Conservation (phyloP, 2,113 vertebrate genomes). For the Megaptera novaeangliae region DNA sequence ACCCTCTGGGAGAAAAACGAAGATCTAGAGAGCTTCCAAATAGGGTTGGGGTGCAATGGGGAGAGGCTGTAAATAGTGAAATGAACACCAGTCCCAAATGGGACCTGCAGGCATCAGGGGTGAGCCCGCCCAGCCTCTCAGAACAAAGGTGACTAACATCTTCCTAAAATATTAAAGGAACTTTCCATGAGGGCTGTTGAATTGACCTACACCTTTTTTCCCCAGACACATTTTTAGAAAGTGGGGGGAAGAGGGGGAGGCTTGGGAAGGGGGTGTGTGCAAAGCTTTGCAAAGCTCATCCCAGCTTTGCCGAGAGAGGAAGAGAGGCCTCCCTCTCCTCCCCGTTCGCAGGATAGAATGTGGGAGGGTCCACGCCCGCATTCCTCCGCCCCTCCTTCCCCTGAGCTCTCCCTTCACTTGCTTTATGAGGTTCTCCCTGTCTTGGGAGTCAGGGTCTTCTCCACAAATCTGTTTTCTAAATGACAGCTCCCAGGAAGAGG, state of each 20-base stretch:
- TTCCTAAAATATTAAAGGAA: slow-evolving; percentile 53
- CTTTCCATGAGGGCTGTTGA: slow-evolving; percentile 39
- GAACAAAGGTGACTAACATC: slow-evolving; percentile 30
- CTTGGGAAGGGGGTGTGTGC: not conserved
- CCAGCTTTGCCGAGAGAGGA: not conserved
- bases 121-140: not conserved
- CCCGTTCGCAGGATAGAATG: not conserved
- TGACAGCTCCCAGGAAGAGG: not conserved
- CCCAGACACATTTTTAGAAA: not conserved
- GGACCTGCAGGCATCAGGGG: not conserved
- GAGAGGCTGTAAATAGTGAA: not conserved
- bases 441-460: not conserved
- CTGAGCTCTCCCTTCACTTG: not conserved
- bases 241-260: too few relatives aligned
- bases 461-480: not conserved
- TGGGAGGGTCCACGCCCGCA: not conserved
- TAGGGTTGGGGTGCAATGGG: not conserved
- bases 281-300: not conserved
- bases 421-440: not conserved
- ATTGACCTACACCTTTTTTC: slow-evolving; percentile 31
- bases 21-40: not conserved
- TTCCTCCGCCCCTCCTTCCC: not conserved
- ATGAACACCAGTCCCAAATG: not conserved
- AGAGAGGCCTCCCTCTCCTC: not conserved
- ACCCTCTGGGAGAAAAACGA: not conserved